Base-by-base conservation (phyloP, 2,888 invertebrate species). In the Venustoraphidia nigricollis region DNA sequence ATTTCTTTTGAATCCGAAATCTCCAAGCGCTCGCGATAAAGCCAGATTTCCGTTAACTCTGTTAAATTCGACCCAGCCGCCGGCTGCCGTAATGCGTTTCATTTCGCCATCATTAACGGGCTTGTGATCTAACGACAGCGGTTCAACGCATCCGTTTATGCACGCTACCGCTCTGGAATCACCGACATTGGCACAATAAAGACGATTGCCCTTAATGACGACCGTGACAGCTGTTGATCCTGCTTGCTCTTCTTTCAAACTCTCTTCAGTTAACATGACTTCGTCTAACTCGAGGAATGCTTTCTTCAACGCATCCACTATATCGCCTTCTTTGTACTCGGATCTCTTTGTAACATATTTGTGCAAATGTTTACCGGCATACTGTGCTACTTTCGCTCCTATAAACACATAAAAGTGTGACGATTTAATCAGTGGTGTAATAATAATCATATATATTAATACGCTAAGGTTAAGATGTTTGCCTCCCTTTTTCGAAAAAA, bases 41-140 rank as follows among this genome's bases (percentile, higher is more conserved):
- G 98, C 97, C 54, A 98, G 72, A 70, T 94, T 94, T 2, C 97
- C 97, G 68, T 98, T 97, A n/a, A 98, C 97, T 56, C 96, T 74
- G 71, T 95, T 95, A 57, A 89, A 84, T 65, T 96, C 93, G 2
- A 98, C 96, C 85, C 89, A 97, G 45, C 97, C 97, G 5, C 97
- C 97, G 36, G 95, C 97, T 1, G 90, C 89, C 36, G 77, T 78
- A 57, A 98, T 98, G 57, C 98, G 75, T 51, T 84, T 79, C 13
- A 84, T 76, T 68, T 97, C 97, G 40, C 76, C 75, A 53, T 87
- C 84, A 61, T 94, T 85, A 61, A 83, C 85, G 3, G 97, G 97
- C 66, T 99, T 98, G 68, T 99, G 98, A 66, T 99, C 98, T 58
- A 81, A 76, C 9, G 94, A 95, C 9, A 87, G 66, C 43, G 81